These are phyloP conservation scores for Diuraphis noxia DNA, from an alignment of 1,140 invertebrate species.

Conservation along the genomic window DNA sequence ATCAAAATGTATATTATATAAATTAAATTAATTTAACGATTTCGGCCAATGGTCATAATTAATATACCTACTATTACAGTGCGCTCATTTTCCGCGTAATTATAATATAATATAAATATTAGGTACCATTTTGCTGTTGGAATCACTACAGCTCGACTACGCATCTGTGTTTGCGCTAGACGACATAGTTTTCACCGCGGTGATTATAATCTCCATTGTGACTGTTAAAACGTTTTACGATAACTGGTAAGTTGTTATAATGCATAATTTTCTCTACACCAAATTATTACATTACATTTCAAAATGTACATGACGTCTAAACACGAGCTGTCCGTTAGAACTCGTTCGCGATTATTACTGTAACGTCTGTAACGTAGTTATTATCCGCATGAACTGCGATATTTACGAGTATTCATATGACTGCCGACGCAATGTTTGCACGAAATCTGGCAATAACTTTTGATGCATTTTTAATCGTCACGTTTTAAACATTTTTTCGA, in stretches of 20 bases:
- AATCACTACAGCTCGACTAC: neutral
- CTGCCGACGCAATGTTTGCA: neutral
- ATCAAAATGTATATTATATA: neutral
- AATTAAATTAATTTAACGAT: neutral
- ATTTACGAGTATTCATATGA: neutral
- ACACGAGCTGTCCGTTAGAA: neutral
- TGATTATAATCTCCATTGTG: neutral
- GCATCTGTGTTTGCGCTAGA: neutral
- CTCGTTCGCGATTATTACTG: neutral
- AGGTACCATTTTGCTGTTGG: neutral
- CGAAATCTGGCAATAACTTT: neutral
- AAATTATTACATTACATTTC: neutral
- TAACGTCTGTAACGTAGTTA: neutral
- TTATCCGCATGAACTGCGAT: neutral
- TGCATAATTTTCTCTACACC: neutral
- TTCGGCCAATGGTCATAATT: neutral
- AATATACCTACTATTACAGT: neutral
- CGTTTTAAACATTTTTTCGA: neutral
- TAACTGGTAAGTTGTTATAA: neutral
- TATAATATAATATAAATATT: neutral
- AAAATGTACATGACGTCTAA: neutral
- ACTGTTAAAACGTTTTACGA: neutral
- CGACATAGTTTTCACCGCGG: neutral
- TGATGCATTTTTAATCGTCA: slow-evolving; percentile 20
- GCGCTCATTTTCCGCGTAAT: neutral